Conservation (phyloP, 2,113 vertebrate species). For the Aix galericulata region DNA sequence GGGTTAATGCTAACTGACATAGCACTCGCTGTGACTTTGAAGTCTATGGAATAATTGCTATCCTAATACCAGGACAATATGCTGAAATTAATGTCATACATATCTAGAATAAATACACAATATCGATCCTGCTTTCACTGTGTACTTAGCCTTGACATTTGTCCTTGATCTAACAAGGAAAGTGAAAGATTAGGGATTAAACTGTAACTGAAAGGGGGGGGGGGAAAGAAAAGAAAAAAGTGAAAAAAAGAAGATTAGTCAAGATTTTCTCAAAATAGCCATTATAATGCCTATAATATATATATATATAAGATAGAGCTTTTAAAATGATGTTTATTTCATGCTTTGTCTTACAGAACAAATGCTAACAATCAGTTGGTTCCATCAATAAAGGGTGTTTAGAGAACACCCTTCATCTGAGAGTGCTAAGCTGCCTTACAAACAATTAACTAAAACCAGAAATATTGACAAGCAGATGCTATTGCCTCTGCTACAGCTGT, state of each 20-base stretch:
- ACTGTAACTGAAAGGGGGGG: conserved; percentile 8
- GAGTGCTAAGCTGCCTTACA: background rate
- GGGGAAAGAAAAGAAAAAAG: background rate
- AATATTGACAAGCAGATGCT: background rate
- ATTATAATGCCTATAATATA: background rate
- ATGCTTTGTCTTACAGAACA: background rate
- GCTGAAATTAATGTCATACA: conserved; percentile 11
- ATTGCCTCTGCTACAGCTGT: background rate
- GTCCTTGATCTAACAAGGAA: conserved; percentile 63
- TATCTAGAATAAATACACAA: conserved; percentile 38
- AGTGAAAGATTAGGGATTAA: conserved; percentile 65
- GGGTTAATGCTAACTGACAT: background rate
- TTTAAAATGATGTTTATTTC: background rate
- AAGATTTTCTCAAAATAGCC: conserved; percentile 14
- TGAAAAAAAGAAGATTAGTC: background rate
- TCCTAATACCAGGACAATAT: conserved; percentile 35
- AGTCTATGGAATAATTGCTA: background rate
- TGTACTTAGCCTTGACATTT: conserved; percentile 68
- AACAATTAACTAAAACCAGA: background rate
- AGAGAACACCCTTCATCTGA: background rate
- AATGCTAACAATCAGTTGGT: background rate
- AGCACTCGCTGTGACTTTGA: background rate
- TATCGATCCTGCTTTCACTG: conserved; percentile 58
- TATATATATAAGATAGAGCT: background rate
- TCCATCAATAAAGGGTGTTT: background rate